Conservation (phyloP, 2,888 invertebrate species). For the Dolichomitus sp. region DNA sequence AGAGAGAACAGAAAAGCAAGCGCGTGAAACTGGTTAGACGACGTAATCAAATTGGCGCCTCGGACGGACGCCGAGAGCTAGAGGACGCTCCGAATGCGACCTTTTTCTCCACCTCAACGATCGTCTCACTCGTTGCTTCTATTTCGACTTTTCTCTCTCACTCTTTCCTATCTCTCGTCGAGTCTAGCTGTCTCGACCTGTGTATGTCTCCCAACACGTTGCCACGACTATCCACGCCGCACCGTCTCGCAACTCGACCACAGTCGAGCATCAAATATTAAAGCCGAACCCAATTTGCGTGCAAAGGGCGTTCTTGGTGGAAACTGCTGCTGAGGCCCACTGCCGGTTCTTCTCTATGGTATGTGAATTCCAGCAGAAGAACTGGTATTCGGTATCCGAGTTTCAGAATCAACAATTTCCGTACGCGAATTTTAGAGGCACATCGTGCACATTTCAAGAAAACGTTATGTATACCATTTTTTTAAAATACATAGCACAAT, state of each 20-base stretch:
- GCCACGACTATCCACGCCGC: conserved; percentile 75
- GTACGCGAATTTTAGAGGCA: not conserved
- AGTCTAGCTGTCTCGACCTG: conserved; percentile 10
- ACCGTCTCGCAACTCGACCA: conserved; percentile 76
- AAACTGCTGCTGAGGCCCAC: conserved; percentile 74
- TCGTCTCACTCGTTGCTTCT: conserved; percentile 23
- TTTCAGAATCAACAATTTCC: conserved; percentile 25
- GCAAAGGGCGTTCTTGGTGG: conserved; percentile 79
- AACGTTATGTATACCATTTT: not conserved
- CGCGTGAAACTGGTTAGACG: conserved; percentile 81
- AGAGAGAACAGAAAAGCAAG: conserved; percentile 37
- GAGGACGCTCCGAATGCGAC: conserved; percentile 74
- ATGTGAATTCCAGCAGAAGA: conserved; percentile 73
- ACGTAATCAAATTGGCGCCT: conserved; percentile 83
- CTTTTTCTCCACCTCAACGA: conserved; percentile 78
- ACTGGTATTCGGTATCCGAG: conserved; percentile 15
- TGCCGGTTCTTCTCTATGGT: conserved; percentile 60
- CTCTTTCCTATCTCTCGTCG: not conserved
- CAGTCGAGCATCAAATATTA: conserved; percentile 82
- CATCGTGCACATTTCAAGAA: not conserved
- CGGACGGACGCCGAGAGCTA: conserved; percentile 73
- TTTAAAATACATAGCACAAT: not conserved
- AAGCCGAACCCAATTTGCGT: conserved; percentile 83
- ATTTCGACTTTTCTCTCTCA: conserved; percentile 19
- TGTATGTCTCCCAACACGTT: conserved; percentile 75